Conservation (phyloP, 2,888 invertebrate species). For the Leucophenga montana region DNA sequence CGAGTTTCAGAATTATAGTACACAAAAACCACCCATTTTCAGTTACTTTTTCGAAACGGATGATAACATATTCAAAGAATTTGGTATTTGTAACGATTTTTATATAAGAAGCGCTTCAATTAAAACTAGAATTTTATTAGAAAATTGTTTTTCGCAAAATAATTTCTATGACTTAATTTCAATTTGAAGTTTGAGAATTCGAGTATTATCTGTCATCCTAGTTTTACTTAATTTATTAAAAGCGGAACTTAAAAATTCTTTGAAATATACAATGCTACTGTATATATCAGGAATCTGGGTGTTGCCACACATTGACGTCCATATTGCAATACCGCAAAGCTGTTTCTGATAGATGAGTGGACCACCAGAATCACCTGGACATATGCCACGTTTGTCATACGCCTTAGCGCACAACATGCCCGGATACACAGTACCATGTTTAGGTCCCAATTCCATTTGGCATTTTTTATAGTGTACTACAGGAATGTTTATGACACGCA, state of each 20-base stretch:
- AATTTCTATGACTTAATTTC: too few relatives aligned
- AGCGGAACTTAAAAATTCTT: slow-evolving; percentile 28
- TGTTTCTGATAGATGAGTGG: slow-evolving; percentile 34
- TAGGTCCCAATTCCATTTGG: slow-evolving; percentile 10
- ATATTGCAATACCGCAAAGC: slow-evolving; percentile 43
- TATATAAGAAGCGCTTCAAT: too few relatives aligned
- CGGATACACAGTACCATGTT: slow-evolving; percentile 33
- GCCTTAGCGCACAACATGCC: slow-evolving; percentile 39
- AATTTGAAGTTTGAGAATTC: too few relatives aligned
- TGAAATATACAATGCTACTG: slow-evolving; percentile 36
- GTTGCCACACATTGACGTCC: slow-evolving; percentile 42
- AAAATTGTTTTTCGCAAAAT: too few relatives aligned
- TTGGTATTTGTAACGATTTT: too few relatives aligned
- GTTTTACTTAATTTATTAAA: slow-evolving; percentile 18
- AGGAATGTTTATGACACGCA: slow-evolving; percentile 29
- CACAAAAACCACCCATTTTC: too few relatives aligned
- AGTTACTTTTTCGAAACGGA: too few relatives aligned
- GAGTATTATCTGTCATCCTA: neutral
- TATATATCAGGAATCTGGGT: slow-evolving; percentile 40
- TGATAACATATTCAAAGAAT: too few relatives aligned
- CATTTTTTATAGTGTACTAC: slow-evolving; percentile 31
- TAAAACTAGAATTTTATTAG: too few relatives aligned
- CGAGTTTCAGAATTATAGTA: too few relatives aligned
- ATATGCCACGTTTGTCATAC: slow-evolving; percentile 35
- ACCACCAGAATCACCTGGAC: slow-evolving; percentile 49